Conservation (phyloP, 2,888 invertebrate species). For the Pelosia muscerda region DNA sequence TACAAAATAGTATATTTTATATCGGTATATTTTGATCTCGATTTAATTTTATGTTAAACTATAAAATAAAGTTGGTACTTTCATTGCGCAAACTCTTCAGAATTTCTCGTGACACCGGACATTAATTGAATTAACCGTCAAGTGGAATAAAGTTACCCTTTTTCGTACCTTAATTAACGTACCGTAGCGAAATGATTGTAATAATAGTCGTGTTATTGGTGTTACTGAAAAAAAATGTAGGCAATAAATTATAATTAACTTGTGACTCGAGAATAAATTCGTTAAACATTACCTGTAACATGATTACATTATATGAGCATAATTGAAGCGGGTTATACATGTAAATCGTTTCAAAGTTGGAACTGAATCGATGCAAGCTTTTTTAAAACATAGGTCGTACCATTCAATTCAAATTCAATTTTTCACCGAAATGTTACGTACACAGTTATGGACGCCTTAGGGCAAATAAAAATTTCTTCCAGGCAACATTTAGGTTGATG, state of each 20-base stretch:
- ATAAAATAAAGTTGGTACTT: neutral
- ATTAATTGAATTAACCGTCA: slow-evolving; percentile 25
- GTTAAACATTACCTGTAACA: too few species aligned
- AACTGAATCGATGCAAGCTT: too few species aligned
- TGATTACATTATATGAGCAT: too few species aligned
- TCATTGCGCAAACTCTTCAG: neutral
- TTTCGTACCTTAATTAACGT: neutral
- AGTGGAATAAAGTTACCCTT: neutral
- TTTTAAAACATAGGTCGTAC: too few species aligned
- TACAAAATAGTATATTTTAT: too few species aligned
- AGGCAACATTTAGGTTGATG: too few species aligned
- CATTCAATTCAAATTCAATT: too few species aligned
- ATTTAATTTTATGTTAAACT: neutral
- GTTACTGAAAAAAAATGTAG: neutral
- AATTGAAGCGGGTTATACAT: too few species aligned
- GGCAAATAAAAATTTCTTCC: too few species aligned
- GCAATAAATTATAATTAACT: neutral
- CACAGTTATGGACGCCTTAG: too few species aligned
- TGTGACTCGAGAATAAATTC: neutral
- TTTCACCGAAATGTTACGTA: too few species aligned
- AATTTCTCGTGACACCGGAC: slow-evolving; percentile 23
- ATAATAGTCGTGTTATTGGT: neutral
- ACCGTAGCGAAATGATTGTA: neutral
- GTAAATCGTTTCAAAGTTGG: too few species aligned
- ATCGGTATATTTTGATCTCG: neutral